These are phyloP conservation scores for Limnothrissa miodon DNA, from an alignment of 2,113 vertebrate species.

Conservation along the genomic window DNA sequence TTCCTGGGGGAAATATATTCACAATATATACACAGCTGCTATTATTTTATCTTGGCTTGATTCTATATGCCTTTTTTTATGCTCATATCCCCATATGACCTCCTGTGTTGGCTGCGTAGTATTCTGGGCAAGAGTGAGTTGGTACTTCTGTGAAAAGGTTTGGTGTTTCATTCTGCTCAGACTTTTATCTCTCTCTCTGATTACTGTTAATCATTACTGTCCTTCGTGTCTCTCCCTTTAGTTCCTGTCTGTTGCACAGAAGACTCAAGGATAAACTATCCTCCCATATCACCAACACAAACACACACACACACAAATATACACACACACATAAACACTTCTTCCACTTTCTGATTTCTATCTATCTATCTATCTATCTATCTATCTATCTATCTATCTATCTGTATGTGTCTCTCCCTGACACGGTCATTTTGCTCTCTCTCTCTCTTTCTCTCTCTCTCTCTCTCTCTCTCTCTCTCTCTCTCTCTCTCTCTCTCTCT, in stretches of 20 bases:
- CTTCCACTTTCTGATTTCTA: no score
- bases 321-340: neutral
- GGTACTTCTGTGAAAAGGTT: neutral
- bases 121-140: neutral
- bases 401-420: neutral
- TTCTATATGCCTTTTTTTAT: no score
- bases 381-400: neutral
- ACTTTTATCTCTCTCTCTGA: neutral
- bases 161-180: neutral
- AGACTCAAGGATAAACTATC: neutral
- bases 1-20: neutral
- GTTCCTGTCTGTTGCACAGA: neutral
- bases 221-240: neutral
- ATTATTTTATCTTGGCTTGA: neutral
- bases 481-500: neutral
- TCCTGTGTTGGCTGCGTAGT: neutral
- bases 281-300: neutral
- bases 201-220: neutral
- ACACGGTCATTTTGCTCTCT: neutral
- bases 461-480: neutral
- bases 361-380: neutral
- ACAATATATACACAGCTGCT: neutral
- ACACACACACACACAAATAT: conserved; percentile 4
- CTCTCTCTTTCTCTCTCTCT: conserved; percentile 3
- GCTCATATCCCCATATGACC: neutral